Conservation (phyloP, 1,140 invertebrate genomes). For the Daktulosphaira vitifoliae region DNA sequence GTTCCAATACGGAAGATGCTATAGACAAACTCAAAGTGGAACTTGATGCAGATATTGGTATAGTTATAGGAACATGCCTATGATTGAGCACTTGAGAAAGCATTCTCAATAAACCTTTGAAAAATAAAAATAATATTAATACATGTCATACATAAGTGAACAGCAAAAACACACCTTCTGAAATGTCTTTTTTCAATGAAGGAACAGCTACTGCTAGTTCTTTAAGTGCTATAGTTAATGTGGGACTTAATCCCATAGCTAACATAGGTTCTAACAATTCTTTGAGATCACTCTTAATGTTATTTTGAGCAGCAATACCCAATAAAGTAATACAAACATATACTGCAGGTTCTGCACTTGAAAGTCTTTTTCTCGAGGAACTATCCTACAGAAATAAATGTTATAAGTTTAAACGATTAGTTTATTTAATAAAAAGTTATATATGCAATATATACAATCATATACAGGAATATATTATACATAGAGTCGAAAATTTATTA, state of each 20-base stretch:
- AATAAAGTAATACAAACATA: conserved; percentile 93
- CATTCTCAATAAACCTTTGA: conserved; percentile 54
- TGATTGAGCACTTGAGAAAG: conserved; percentile 74
- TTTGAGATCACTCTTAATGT: conserved; percentile 63
- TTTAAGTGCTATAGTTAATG: conserved; percentile 79
- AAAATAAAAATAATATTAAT: conserved; percentile 41
- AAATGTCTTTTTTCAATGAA: conserved; percentile 77
- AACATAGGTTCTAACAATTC: conserved; percentile 88
- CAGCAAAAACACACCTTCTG: conserved; percentile 60
- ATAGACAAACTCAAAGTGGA: conserved; percentile 4
- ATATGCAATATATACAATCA: neutral
- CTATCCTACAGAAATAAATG: conserved; percentile 46
- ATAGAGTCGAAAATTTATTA: neutral
- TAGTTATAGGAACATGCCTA: conserved; percentile 40
- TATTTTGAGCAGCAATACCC: conserved; percentile 70
- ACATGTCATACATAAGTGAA: neutral
- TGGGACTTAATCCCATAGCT: conserved; percentile 78
- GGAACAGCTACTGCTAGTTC: conserved; percentile 85
- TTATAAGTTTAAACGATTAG: neutral
- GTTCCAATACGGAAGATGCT: conserved; percentile 42
- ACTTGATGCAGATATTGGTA: conserved; percentile 14
- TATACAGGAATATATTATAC: neutral
- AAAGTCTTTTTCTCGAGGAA: conserved; percentile 56
- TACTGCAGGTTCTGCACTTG: conserved; percentile 72
- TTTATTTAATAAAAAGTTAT: too few relatives aligned